These are phyloP conservation scores for Lomographa bimaculata DNA, from an alignment of 2,888 invertebrate genomes.

Conservation along the genomic window DNA sequence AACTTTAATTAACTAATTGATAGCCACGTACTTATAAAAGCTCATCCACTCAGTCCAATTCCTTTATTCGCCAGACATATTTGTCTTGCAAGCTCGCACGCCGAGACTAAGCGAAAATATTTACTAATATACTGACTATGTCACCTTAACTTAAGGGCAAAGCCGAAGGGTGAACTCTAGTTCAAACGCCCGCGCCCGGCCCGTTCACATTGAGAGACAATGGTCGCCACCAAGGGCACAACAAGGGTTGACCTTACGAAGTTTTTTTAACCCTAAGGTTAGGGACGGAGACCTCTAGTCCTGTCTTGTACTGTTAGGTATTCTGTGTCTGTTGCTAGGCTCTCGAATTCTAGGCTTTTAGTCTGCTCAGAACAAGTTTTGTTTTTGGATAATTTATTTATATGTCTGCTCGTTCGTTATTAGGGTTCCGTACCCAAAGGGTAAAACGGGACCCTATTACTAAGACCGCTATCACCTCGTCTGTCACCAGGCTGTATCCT, in stretches of 20 bases:
- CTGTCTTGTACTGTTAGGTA: too few species aligned
- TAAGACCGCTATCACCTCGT: too few species aligned
- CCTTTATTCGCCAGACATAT: slow-evolving; percentile 9
- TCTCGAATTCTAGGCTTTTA: slow-evolving; percentile 11
- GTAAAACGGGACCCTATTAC: too few species aligned
- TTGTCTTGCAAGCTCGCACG: slow-evolving; percentile 13
- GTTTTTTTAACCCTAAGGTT: slow-evolving; percentile 45
- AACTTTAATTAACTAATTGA: too few species aligned
- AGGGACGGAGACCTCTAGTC: slow-evolving; percentile 35
- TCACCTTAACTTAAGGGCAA: slow-evolving; percentile 46
- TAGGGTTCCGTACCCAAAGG: too few species aligned
- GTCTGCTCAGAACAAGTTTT: slow-evolving; percentile 12
- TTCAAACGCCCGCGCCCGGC: slow-evolving; percentile 25
- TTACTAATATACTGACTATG: slow-evolving; percentile 31
- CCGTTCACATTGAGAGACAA: slow-evolving; percentile 51
- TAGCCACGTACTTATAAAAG: too few species aligned
- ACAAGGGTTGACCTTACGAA: slow-evolving; percentile 42
- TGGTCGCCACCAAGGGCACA: slow-evolving; percentile 44
- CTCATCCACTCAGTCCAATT: too few species aligned
- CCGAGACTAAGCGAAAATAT: slow-evolving; percentile 21
- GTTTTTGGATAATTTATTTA: too few species aligned
- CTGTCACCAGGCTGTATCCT: too few species aligned
- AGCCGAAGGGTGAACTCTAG: slow-evolving; percentile 36
- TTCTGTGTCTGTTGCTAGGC: slow-evolving; percentile 28
- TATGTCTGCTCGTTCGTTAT: too few species aligned